These are phyloP conservation scores for Creontiades dilutus DNA, from an alignment of 2,888 invertebrate species.

Conservation along the genomic window DNA sequence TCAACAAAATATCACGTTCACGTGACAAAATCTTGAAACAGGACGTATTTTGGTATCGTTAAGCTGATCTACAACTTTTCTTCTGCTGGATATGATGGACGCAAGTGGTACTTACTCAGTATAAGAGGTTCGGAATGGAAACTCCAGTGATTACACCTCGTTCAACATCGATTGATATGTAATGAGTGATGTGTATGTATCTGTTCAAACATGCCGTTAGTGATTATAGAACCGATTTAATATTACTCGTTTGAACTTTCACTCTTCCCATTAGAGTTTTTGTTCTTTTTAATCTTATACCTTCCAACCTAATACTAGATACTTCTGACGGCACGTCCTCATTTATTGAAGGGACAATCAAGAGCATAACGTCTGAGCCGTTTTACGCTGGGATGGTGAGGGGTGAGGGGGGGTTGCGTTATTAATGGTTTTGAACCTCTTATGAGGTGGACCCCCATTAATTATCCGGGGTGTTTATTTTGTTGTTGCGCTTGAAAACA, in stretches of 20 bases:
- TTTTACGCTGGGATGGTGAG: background rate
- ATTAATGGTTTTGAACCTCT: conserved; percentile 26
- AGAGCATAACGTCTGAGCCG: conserved; percentile 10
- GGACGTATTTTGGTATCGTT: too few relatives aligned
- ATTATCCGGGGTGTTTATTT: conserved; percentile 62
- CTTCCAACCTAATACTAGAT: background rate
- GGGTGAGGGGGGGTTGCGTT: background rate
- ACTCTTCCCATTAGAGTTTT: background rate
- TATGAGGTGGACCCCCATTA: conserved; percentile 46
- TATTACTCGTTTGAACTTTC: background rate
- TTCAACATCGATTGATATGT: background rate
- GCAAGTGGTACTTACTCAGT: too few relatives aligned
- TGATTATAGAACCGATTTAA: background rate
- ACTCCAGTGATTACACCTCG: background rate
- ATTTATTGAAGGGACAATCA: conserved; percentile 18
- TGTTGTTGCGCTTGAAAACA: conserved; percentile 59
- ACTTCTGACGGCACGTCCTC: background rate
- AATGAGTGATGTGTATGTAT: background rate
- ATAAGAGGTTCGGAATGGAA: background rate
- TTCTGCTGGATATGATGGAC: too few relatives aligned
- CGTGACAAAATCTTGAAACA: too few relatives aligned
- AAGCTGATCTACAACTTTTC: too few relatives aligned
- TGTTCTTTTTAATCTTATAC: background rate
- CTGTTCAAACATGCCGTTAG: conserved; percentile 12
- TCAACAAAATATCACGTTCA: too few relatives aligned